phyloP scores from a whole-genome alignment of 2,888 invertebrate species.

The Chouioia cunea region DNA sequence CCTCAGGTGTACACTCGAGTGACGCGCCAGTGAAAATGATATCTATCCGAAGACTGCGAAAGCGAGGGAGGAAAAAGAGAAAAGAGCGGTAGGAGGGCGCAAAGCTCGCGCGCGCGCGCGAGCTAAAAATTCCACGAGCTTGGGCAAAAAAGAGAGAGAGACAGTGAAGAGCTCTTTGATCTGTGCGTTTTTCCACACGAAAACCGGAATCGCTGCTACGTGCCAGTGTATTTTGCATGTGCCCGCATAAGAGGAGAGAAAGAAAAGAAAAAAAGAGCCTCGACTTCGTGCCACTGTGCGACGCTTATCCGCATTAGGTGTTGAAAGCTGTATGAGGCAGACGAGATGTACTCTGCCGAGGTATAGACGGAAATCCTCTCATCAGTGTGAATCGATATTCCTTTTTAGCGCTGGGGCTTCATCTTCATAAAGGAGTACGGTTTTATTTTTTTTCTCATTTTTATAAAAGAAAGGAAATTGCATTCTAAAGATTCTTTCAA shows the following conservation, averaged over 20 bases:
- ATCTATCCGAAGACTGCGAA: conserved; percentile 20
- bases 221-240: background rate
- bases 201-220: background rate
- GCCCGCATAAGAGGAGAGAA: background rate
- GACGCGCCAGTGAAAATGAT: conserved; percentile 42
- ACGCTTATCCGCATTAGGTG: conserved; percentile 47
- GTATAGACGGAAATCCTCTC: conserved; percentile 40
- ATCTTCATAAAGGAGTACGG: background rate
- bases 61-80: conserved; percentile 8
- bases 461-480: background rate
- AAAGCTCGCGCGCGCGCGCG: conserved; percentile 4
- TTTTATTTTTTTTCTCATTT: background rate
- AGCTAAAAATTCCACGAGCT: conserved; percentile 28
- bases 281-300: conserved; percentile 35
- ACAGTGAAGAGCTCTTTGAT: conserved; percentile 42
- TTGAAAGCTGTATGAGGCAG: conserved; percentile 32
- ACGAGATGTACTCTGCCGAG: conserved; percentile 4
- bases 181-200: conserved; percentile 39
- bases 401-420: conserved; percentile 13
- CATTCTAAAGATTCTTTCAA: too few species aligned
- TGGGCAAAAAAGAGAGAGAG: conserved; percentile 27
- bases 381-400: conserved; percentile 47
- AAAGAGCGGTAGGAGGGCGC: background rate
- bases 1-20: conserved; percentile 41
- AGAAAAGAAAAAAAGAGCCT: conserved; percentile 27